Conservation (phyloP, 2,797 vertebrate genomes). For the Halcyon smyrnensis region DNA sequence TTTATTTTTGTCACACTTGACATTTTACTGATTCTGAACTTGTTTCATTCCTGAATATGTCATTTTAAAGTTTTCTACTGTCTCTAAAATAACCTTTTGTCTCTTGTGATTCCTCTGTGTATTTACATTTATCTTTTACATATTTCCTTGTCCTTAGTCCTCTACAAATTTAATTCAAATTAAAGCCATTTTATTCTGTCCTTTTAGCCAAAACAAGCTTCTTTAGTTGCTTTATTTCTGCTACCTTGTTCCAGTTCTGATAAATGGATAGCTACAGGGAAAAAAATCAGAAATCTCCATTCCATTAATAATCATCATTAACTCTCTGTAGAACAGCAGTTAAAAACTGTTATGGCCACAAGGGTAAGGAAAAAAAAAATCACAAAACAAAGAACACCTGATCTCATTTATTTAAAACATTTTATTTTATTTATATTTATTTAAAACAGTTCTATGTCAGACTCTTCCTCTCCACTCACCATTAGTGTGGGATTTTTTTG, state of each 20-base stretch:
- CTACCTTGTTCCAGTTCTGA: not conserved
- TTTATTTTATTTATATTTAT: too few relatives aligned
- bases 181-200: constrained; percentile 12
- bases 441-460: not conserved
- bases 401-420: not conserved
- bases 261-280: constrained; percentile 2
- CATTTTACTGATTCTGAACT: not conserved
- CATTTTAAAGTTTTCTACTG: not conserved
- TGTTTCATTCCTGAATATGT: not conserved
- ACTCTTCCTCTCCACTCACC: not conserved
- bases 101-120: not conserved
- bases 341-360: not conserved
- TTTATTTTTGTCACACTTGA: not conserved
- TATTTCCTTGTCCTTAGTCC: not conserved
- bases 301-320: not conserved
- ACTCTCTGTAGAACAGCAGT: not conserved
- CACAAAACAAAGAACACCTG: not conserved
- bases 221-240: constrained; percentile 17
- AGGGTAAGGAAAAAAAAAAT: not conserved
- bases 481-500: not conserved
- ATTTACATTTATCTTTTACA: not conserved
- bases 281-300: not conserved
- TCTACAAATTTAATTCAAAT: constrained; percentile 6
- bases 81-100: not conserved
- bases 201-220: not conserved